Evolutionary conservation across 2,888 invertebrate genomes (phyloP), one percentile per base, ranked within the genome.

Genomic region (Panzeria rudis): DNA sequence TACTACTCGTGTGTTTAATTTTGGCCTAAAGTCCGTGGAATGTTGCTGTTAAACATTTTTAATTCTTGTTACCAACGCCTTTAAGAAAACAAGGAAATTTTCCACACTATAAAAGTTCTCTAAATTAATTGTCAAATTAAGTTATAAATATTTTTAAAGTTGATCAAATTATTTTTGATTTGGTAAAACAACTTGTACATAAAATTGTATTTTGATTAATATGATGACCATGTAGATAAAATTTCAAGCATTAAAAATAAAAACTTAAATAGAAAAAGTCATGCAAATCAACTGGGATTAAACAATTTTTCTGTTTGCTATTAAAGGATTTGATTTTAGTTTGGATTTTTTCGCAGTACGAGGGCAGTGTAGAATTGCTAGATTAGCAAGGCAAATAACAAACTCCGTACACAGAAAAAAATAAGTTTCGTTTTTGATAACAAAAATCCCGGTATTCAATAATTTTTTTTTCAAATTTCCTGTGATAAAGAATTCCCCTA

Each of bases 131-230:
- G 29, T 50, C 47, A 38, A 56, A 72, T 80, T 80, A 80, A 79
- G 72, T 80, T 20, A 66, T 80, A 80, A 72, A 80, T 79, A 72
- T 64, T 64, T 80, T 25, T 32, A 50, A 23, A n/a, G 3, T 32
- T 72, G 56, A 47, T 44, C 20, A n/a, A 47, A 61, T 7, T 29
- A 68, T 41, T 54, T 13, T 54, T 7, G 8, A n/a, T 69, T 78
- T 61, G 61, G 50, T 61, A 9, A 29, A 68, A 77, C 35, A 1
- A 59, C 47, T 47, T 20, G 20, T 9, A 8, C 8, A 41, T 13
- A 54, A 52, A 75, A 64, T 73, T 62, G n/a, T 2, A 2, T 32
- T 32, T 47, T 68, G 50, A 59, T 69, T 50, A 38, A 61, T 23
- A 3, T 38, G 35, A 3, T 38, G 47, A 50, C 59, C 20, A 61